phyloP scores from a whole-genome alignment of 2,113 vertebrate genomes.

The Phodopus roborovskii region DNA sequence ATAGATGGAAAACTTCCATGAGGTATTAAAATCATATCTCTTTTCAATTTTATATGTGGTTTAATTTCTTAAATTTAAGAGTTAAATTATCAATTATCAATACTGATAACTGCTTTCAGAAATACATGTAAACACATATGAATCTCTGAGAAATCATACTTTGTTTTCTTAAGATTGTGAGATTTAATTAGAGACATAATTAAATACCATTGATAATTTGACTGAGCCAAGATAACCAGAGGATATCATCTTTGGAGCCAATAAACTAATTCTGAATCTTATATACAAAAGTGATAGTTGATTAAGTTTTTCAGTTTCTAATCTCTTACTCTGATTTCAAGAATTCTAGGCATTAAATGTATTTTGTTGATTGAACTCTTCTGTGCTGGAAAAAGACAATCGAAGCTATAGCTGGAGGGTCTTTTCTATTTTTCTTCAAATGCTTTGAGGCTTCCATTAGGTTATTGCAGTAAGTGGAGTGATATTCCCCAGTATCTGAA shows the following conservation, averaged over 20 bases:
- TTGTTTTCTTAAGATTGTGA: not conserved
- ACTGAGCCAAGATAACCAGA: not conserved
- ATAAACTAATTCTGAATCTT: slow-evolving; percentile 21
- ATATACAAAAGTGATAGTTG: not conserved
- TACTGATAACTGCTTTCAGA: not conserved
- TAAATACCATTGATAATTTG: not conserved
- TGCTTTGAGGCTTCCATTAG: not conserved
- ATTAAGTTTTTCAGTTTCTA: slow-evolving; percentile 33
- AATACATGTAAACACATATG: not conserved
- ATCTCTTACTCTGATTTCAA: slow-evolving; percentile 50
- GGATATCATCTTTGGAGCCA: not conserved
- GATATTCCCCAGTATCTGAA: not conserved
- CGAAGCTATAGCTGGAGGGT: not conserved
- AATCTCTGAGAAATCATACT: not conserved
- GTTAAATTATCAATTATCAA: not conserved
- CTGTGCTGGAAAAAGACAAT: not conserved
- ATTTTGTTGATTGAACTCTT: slow-evolving; percentile 30
- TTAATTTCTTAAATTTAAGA: not conserved
- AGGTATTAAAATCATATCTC: not conserved
- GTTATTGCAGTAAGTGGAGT: not conserved
- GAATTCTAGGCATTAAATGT: slow-evolving; percentile 42
- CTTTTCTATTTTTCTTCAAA: slow-evolving; percentile 11
- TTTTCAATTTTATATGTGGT: not conserved
- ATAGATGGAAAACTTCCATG: not conserved
- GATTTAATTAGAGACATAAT: not conserved